These are phyloP conservation scores for Bubalus kerabau DNA, from an alignment of 2,113 vertebrate species.

Conservation along the genomic window DNA sequence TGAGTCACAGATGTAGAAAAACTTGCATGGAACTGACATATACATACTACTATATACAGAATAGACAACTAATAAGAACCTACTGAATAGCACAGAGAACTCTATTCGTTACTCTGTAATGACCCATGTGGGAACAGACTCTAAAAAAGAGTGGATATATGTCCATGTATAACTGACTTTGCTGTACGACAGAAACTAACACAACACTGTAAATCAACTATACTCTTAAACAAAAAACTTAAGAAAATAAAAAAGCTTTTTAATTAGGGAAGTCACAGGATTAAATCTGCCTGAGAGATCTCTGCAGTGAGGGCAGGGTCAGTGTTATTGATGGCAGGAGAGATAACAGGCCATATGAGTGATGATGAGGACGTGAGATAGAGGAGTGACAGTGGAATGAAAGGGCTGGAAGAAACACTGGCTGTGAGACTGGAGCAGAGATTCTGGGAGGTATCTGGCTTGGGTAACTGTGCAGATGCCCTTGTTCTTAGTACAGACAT, in stretches of 20 bases:
- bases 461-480: neutral
- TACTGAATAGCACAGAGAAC: neutral
- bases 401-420: neutral
- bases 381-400: neutral
- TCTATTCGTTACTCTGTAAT: neutral
- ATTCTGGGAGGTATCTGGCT: neutral
- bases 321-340: neutral
- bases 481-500: neutral
- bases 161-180: neutral
- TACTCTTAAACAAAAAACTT: neutral
- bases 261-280: neutral
- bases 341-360: neutral
- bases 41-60: neutral
- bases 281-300: neutral
- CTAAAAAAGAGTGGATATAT: neutral
- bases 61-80: neutral
- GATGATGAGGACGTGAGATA: neutral
- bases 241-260: neutral
- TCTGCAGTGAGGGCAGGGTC: neutral
- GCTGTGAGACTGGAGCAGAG: neutral
- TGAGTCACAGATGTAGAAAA: neutral
- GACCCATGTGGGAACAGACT: neutral
- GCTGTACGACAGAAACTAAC: neutral
- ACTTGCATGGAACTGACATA: neutral
- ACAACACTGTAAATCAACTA: neutral